Conservation (phyloP, 2,888 invertebrate species). For the Phorcus lineatus region DNA sequence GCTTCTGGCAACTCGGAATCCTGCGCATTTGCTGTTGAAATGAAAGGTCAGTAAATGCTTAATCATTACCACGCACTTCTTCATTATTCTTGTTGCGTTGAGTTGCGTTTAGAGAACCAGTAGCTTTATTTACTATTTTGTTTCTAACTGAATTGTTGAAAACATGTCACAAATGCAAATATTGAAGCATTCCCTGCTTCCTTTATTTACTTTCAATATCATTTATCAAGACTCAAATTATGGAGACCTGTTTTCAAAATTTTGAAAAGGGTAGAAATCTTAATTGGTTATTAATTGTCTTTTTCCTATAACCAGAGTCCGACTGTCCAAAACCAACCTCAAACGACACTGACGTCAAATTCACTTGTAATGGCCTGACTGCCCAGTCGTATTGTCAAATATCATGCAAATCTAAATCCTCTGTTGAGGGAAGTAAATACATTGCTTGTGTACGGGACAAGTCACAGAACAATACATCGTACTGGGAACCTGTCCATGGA, state of each 20-base stretch:
- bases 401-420: background rate
- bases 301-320: background rate
- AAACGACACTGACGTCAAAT: background rate
- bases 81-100: too few species aligned
- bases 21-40: background rate
- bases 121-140: too few species aligned
- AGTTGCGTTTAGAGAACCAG: too few species aligned
- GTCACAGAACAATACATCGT: background rate
- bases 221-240: too few species aligned
- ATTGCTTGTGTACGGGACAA: background rate
- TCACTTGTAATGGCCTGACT: background rate
- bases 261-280: too few species aligned
- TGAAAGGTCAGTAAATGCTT: background rate
- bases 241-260: too few species aligned
- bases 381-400: background rate
- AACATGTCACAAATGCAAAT: too few species aligned
- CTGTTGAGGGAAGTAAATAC: background rate
- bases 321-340: background rate
- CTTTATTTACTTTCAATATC: too few species aligned
- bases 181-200: too few species aligned
- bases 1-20: background rate
- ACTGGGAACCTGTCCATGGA: constrained; percentile 3
- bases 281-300: too few species aligned
- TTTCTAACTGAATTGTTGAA: too few species aligned
- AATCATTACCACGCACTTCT: too few species aligned